These are phyloP conservation scores for Dioctria rufipes DNA, from an alignment of 2,888 invertebrate genomes.

Conservation along the genomic window DNA sequence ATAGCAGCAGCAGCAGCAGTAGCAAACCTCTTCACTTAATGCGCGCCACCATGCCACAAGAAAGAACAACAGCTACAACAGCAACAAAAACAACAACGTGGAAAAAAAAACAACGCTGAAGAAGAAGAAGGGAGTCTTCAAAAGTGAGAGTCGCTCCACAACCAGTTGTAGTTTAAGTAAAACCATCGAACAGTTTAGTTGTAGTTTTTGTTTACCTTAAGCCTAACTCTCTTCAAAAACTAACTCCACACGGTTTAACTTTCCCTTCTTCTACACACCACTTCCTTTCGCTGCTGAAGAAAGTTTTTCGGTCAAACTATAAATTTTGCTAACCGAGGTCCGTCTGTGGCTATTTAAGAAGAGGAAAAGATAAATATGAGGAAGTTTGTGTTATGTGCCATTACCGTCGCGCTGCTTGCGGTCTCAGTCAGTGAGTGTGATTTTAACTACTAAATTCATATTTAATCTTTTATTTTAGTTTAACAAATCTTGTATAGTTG, in stretches of 20 bases:
- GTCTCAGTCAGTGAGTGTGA: slow-evolving; percentile 69
- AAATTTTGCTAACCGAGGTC: slow-evolving; percentile 15
- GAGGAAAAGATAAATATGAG: slow-evolving; percentile 64
- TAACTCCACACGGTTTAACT: slow-evolving; percentile 26
- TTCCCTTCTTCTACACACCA: slow-evolving; percentile 27
- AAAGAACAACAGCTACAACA: too few relatives aligned
- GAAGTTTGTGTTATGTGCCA: slow-evolving; percentile 69
- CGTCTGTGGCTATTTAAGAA: slow-evolving; percentile 16
- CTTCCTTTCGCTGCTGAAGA: slow-evolving; percentile 36
- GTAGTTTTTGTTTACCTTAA: slow-evolving; percentile 56
- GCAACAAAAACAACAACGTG: background rate
- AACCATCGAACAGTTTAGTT: slow-evolving; percentile 68
- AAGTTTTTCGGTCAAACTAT: slow-evolving; percentile 32
- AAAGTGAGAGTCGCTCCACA: slow-evolving; percentile 69
- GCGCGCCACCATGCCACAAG: background rate
- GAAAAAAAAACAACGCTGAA: slow-evolving; percentile 41
- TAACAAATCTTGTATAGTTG: background rate
- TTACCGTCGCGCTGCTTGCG: slow-evolving; percentile 67
- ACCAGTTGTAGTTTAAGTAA: slow-evolving; percentile 69
- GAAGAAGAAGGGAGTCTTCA: slow-evolving; percentile 69
- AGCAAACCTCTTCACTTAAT: slow-evolving; percentile 30
- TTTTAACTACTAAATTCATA: slow-evolving; percentile 21
- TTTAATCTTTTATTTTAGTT: slow-evolving; percentile 17
- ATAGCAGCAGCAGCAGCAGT: background rate
- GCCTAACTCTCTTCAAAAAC: slow-evolving; percentile 16